Percentiles rank a stretch among this genome's conserved stretches.
phyloP scores from a whole-genome alignment of 1,140 invertebrate genomes.

The Littorina saxatilis region DNA sequence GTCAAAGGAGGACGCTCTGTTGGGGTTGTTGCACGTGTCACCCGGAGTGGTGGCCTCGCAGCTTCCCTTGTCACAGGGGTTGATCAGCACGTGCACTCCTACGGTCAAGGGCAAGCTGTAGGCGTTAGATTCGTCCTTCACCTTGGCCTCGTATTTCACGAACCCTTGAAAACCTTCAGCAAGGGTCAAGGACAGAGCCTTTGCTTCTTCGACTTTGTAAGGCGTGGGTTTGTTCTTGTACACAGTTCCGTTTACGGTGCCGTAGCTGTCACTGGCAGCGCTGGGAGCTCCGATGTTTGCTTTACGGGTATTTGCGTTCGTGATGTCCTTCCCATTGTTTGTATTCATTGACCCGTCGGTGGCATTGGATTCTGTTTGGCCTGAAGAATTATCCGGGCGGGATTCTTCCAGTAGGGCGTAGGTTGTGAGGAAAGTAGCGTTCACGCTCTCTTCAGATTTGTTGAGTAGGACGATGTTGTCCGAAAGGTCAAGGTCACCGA shows the following conservation, averaged over 20 bases:
- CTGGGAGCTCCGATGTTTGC: too few species aligned
- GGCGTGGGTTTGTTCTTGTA: too few species aligned
- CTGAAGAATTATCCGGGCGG: neutral
- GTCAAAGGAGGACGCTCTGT: conserved; percentile 29
- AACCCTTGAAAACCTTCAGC: neutral
- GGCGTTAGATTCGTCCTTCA: neutral
- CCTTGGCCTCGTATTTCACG: neutral
- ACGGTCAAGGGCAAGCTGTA: conserved; percentile 31
- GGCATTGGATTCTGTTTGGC: too few species aligned
- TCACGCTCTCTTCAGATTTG: neutral
- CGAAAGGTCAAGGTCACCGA: neutral
- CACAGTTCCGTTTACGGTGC: too few species aligned
- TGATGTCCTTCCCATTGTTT: too few species aligned
- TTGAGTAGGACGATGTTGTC: neutral
- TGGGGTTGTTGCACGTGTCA: conserved; percentile 17
- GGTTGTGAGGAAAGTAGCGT: neutral
- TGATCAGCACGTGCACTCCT: conserved; percentile 28
- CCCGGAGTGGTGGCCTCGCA: conserved; percentile 14
- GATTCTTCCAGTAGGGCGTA: neutral
- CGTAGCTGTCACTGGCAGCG: too few species aligned
- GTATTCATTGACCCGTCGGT: too few species aligned
- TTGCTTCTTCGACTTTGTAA: neutral
- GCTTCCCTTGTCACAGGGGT: conserved; percentile 39
- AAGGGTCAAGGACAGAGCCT: neutral
- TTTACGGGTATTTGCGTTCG: too few species aligned